Base-by-base conservation (phyloP, 2,888 invertebrate species). In the Drosophila affinis region DNA sequence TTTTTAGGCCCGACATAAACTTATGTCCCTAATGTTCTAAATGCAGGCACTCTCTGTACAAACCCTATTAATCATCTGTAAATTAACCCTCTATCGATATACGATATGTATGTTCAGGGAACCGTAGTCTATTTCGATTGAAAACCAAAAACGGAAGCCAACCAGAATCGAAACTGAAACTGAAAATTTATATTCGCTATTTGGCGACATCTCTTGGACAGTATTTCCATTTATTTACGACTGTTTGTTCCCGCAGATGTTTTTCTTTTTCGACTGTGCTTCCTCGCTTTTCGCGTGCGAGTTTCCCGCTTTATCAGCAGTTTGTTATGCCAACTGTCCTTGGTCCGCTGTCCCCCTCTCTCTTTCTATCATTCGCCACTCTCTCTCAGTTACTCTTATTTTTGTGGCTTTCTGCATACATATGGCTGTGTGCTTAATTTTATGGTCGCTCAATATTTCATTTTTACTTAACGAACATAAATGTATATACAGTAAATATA, bases 231-330 rank as follows among this genome's bases (percentile, higher is more conserved):
- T 73, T 88, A 86, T 86, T 84, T 84, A 88, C 77, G 86, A 80
- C 83, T 82, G 64, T 76, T 77, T 73, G 68, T 56, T 63, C 76
- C 77, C 77, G 78, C 83, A 78, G 83, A 62, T 75, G 74, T 67
- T 80, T 76, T 58, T 44, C 55, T 53, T 54, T 58, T 48, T 17
- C 24, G 12, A 7, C 14, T 48, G 29, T 56, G 45, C 7, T 29
- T 49, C 55, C 44, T 39, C 67, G 34, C 18, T 44, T 34, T 76
- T 85, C 87, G 81, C 76, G 81, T 70, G 68, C 56, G 68, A 60
- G 57, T 70, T 81, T 77, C 59, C 73, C 79, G 79, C 79, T 78
- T 81, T 87, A 87, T 87, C 88, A 88, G 85, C 87, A 79, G 72
- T 87, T 83, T 81, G 75, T 77, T 81, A 73, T 68, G 56, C 65